Percentiles rank a stretch among this genome's conserved stretches.
Evolutionary conservation across 2,113 vertebrate species (phyloP).

Genomic region (Mohoua ochrocephala): DNA sequence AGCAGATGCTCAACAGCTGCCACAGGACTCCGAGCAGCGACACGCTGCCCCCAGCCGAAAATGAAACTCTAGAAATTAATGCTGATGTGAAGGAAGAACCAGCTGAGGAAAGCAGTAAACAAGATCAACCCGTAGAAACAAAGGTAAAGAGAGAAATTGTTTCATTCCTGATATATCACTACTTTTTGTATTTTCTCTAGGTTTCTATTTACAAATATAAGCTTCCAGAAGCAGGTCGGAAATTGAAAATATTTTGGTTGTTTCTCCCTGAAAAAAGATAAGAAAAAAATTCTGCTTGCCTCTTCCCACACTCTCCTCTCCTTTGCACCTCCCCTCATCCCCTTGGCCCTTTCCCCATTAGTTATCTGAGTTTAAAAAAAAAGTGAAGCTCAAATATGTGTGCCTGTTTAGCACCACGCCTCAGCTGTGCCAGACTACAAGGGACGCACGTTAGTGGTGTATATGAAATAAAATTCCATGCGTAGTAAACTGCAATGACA

Average conservation of each 20-base stretch:
- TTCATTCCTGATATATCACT: not conserved
- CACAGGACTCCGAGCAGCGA: conserved; percentile 21
- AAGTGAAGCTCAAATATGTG: not conserved
- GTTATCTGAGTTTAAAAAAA: not conserved
- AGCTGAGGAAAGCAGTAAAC: conserved; percentile 29
- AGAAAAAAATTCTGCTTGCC: not conserved
- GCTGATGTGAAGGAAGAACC: not conserved
- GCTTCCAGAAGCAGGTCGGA: not conserved
- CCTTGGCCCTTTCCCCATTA: not conserved
- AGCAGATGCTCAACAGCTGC: conserved; percentile 1
- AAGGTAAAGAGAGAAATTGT: conserved; percentile 59
- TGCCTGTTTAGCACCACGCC: not conserved
- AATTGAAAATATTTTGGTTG: not conserved
- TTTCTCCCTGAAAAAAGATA: not conserved
- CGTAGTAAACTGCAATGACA: not conserved
- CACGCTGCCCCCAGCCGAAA: not conserved
- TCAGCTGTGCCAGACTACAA: not conserved
- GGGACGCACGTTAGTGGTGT: not conserved
- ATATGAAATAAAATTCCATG: not conserved
- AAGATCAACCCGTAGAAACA: conserved; percentile 46
- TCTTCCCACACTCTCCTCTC: not conserved
- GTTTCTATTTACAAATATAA: not conserved
- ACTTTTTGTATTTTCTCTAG: not conserved
- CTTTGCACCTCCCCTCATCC: not conserved
- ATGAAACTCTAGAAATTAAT: not conserved